These are phyloP conservation scores for Porites evermanni DNA, from an alignment of 92 coral and sea anemone genomes.

Conservation along the genomic window DNA sequence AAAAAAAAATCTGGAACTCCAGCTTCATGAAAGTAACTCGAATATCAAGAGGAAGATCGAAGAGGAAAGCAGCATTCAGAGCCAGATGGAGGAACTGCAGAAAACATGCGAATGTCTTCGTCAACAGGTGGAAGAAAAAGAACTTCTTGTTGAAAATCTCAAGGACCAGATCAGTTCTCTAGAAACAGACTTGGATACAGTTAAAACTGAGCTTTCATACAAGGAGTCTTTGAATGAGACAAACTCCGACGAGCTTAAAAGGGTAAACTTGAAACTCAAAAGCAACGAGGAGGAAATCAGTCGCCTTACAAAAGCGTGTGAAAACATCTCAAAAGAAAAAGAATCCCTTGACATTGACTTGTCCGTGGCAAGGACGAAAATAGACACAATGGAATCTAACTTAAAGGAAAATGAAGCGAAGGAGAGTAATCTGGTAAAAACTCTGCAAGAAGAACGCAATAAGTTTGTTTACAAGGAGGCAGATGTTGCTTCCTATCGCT, in stretches of 20 bases:
- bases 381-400: conserved; percentile 71
- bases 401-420: conserved; percentile 66
- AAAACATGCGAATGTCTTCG: conserved; percentile 76
- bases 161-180: conserved; percentile 83
- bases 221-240: conserved; percentile 73
- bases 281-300: conserved; percentile 79
- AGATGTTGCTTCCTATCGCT: conserved; percentile 74
- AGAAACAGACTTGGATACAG: conserved; percentile 72
- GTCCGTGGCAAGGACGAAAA: conserved; percentile 79
- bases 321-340: conserved; percentile 69
- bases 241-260: conserved; percentile 77
- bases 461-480: conserved; percentile 78
- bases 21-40: conserved; percentile 61
- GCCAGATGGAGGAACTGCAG: conserved; percentile 83
- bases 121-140: conserved; percentile 77
- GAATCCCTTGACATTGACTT: conserved; percentile 82
- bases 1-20: conserved; percentile 72
- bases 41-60: conserved; percentile 65
- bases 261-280: conserved; percentile 70
- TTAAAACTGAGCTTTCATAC: conserved; percentile 75
- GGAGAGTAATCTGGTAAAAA: conserved; percentile 65
- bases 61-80: conserved; percentile 67
- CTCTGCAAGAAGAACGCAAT: conserved; percentile 72
- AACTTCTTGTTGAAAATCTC: conserved; percentile 77
- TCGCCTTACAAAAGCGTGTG: conserved; percentile 72